A percentile compares a stretch with the other conserved stretches of the same genome.
Evolutionary conservation across 2,113 vertebrate genomes (phyloP).

Genomic region (Passer domesticus): DNA sequence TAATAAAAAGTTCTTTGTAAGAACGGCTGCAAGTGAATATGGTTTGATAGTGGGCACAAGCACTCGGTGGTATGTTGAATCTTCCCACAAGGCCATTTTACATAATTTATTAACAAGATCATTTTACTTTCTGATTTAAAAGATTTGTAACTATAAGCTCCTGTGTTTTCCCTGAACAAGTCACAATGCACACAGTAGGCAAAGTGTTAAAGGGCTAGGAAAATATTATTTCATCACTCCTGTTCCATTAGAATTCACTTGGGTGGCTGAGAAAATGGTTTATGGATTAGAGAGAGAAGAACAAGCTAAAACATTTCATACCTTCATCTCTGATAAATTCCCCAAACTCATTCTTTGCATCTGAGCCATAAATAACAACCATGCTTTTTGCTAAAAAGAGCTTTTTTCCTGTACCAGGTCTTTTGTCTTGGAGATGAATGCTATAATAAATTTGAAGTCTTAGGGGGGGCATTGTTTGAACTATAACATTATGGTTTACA

Average conservation of each 20-base stretch:
- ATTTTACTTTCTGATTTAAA: conserved; percentile 67
- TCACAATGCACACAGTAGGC: conserved; percentile 76
- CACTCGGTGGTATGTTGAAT: conserved; percentile 31
- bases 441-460: conserved; percentile 87
- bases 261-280: conserved; percentile 88
- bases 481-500: conserved; percentile 87
- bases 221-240: conserved; percentile 88
- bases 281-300: conserved; percentile 88
- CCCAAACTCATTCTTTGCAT: conserved; percentile 88
- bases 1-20: conserved; percentile 14
- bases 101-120: conserved; percentile 63
- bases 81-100: conserved; percentile 66
- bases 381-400: conserved; percentile 84
- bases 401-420: conserved; percentile 81
- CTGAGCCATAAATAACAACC: conserved; percentile 88
- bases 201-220: conserved; percentile 84
- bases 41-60: conserved; percentile 37
- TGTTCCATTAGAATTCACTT: conserved; percentile 92
- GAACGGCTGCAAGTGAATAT: conserved; percentile 15
- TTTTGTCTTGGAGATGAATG: conserved; percentile 88
- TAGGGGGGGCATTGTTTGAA: conserved; percentile 84
- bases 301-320: conserved; percentile 90
- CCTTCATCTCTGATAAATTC: conserved; percentile 90
- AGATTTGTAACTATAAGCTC: conserved; percentile 65
- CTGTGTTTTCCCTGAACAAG: conserved; percentile 62